Percentiles rank a stretch among this genome's conserved stretches.
These are phyloP conservation scores for Imbricaverruca yamaguchii DNA, from an alignment of 2,888 invertebrate species.

Conservation along the genomic window DNA sequence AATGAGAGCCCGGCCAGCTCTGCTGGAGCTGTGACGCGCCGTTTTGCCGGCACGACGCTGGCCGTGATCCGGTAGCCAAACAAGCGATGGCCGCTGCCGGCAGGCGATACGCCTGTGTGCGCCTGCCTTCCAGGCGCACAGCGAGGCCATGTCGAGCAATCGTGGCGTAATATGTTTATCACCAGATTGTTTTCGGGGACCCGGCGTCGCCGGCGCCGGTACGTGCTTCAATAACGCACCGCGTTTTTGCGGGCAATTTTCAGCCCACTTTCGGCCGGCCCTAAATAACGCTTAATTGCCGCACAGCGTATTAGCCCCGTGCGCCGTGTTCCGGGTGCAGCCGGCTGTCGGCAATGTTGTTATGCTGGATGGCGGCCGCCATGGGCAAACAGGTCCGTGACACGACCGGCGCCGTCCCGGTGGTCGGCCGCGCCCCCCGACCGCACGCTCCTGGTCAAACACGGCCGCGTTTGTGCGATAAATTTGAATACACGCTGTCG, in stretches of 20 bases:
- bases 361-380: neutral
- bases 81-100: neutral
- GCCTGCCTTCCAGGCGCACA: neutral
- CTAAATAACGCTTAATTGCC: slow-evolving; percentile 15
- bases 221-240: neutral
- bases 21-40: neutral
- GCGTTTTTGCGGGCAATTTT: slow-evolving; percentile 8
- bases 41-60: neutral
- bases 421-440: neutral
- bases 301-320: neutral
- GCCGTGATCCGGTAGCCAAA: neutral
- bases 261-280: neutral
- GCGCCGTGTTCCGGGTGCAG: neutral
- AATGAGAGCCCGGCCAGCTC: neutral
- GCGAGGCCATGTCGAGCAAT: neutral
- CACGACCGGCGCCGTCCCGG: neutral
- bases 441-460: neutral
- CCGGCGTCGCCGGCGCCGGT: neutral
- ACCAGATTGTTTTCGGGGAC: neutral
- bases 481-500: neutral
- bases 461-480: neutral
- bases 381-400: neutral
- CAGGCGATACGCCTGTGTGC: neutral
- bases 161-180: slow-evolving; percentile 12
- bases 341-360: neutral